These are phyloP conservation scores for Lagorchestes hirsutus DNA, from an alignment of 2,797 vertebrate genomes.

Conservation along the genomic window DNA sequence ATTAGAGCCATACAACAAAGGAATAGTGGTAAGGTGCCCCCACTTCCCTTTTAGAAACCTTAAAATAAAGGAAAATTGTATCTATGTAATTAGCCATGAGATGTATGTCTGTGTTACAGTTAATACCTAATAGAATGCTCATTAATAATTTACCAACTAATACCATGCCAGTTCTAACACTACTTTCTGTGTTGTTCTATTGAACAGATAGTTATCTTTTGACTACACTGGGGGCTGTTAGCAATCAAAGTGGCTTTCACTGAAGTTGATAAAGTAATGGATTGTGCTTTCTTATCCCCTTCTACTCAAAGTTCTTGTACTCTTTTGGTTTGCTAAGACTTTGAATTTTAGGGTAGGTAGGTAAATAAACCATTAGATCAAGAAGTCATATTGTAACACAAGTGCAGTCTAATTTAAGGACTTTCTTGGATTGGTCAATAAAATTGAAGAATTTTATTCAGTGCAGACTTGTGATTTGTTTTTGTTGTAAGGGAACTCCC, in stretches of 20 bases:
- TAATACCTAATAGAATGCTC: neutral
- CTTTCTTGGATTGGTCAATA: neutral
- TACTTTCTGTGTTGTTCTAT: neutral
- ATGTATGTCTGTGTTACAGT: neutral
- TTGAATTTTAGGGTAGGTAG: neutral
- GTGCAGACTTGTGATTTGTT: neutral
- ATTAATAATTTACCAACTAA: neutral
- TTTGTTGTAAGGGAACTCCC: neutral
- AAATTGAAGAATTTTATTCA: neutral
- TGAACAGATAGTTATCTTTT: neutral
- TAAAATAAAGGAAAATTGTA: neutral
- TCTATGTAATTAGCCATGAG: neutral
- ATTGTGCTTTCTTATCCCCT: neutral
- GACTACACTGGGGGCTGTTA: neutral
- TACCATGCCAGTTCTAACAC: neutral
- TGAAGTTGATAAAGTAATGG: neutral
- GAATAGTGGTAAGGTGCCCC: neutral
- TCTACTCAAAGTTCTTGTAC: neutral
- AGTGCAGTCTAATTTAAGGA: neutral
- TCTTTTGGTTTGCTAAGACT: neutral
- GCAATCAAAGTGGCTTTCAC: neutral
- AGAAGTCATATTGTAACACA: neutral
- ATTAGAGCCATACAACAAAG: neutral
- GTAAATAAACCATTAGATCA: neutral
- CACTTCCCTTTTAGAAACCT: neutral